phyloP scores from a whole-genome alignment of 2,888 invertebrate species.

The Campaea margaritaria region DNA sequence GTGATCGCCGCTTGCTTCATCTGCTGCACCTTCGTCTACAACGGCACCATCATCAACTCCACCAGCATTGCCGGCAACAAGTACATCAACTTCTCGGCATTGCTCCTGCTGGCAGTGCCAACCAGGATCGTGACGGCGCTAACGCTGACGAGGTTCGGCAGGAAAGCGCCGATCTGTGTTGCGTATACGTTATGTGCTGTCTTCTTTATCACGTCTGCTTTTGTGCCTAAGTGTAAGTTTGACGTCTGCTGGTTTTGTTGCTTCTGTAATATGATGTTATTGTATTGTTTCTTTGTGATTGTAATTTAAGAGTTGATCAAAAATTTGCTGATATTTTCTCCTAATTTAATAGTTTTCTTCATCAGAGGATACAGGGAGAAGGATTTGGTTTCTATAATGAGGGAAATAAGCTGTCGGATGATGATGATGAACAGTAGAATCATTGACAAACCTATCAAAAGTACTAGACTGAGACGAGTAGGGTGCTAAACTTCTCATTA shows the following conservation, averaged over 20 bases:
- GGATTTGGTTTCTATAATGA: too few relatives aligned
- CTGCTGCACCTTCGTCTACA: conserved; percentile 90
- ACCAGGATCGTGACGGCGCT: conserved; percentile 77
- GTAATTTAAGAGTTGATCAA: background rate
- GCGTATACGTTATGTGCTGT: conserved; percentile 76
- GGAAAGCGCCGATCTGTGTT: conserved; percentile 76
- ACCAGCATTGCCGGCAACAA: conserved; percentile 90
- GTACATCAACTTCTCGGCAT: conserved; percentile 90
- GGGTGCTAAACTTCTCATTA: too few relatives aligned
- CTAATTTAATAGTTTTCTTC: background rate
- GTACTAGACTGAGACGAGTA: too few relatives aligned
- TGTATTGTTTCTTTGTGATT: background rate
- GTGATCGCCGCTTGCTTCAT: conserved; percentile 87
- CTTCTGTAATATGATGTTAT: background rate
- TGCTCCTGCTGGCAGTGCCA: conserved; percentile 88
- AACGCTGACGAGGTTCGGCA: conserved; percentile 87
- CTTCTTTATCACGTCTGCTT: conserved; percentile 83
- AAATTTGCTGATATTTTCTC: background rate
- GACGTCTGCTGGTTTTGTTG: conserved; percentile 2
- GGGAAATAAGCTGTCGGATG: too few relatives aligned
- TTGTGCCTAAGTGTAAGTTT: conserved; percentile 81
- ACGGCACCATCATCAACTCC: conserved; percentile 90
- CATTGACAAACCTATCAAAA: too few relatives aligned
- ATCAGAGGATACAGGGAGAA: too few relatives aligned
- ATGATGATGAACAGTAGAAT: too few relatives aligned